A percentile compares a stretch with the other conserved stretches of the same genome.
Evolutionary conservation across 2,797 vertebrate species (phyloP).

Genomic region (Pipistrellus kuhlii): DNA sequence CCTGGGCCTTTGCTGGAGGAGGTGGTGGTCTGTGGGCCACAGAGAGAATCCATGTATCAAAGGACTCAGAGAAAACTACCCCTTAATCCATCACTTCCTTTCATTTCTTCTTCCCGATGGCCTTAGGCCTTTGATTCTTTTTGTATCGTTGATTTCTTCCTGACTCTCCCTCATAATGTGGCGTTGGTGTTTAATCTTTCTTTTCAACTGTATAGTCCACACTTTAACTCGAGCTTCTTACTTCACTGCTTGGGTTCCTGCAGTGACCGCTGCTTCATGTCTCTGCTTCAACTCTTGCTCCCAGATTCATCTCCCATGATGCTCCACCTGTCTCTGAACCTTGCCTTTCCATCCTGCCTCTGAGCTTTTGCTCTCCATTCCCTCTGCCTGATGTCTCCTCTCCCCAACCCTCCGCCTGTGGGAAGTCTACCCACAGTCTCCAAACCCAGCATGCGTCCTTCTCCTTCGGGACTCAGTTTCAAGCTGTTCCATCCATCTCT

Average conservation of each 20-base stretch:
- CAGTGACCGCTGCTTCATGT: fast-evolving
- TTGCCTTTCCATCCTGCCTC: neutral
- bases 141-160: neutral
- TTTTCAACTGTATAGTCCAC: neutral
- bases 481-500: neutral
- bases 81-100: neutral
- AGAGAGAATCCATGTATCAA: neutral
- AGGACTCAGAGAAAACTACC: neutral
- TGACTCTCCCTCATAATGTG: neutral
- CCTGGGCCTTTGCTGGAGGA: neutral
- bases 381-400: too few relatives aligned
- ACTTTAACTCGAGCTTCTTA: neutral
- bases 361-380: fast-evolving
- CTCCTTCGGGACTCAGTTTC: neutral
- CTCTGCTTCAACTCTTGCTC: neutral
- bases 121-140: neutral
- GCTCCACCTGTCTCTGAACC: neutral
- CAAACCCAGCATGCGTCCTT: neutral
- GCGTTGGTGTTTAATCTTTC: neutral
- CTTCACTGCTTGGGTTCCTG: neutral
- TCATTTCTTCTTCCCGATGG: neutral
- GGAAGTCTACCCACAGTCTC: neutral
- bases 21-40: neutral
- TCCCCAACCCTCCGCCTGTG: fast-evolving
- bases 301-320: fast-evolving